Evolutionary conservation across 1,140 invertebrate species (phyloP).

Genomic region (Anthonomus grandis): DNA sequence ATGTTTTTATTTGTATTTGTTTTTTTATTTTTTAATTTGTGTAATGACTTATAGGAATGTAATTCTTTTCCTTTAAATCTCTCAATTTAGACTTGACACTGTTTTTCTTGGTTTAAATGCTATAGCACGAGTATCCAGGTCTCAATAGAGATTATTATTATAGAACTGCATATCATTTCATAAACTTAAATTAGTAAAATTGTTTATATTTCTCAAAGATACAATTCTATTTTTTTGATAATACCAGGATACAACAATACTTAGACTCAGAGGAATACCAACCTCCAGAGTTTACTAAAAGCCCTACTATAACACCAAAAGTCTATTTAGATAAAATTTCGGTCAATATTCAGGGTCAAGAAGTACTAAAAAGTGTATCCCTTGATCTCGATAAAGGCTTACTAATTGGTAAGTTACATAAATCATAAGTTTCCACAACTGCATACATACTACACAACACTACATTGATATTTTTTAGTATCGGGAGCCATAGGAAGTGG

Average conservation of each 20-base stretch:
- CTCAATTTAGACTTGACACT: too few species aligned
- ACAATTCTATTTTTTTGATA: neutral
- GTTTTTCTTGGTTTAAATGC: too few species aligned
- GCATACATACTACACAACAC: too few species aligned
- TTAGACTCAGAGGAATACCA: conserved; percentile 26
- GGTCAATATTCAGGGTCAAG: conserved; percentile 34
- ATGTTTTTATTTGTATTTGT: too few species aligned
- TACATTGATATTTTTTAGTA: conserved; percentile 3
- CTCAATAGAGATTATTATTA: too few species aligned
- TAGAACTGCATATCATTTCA: too few species aligned
- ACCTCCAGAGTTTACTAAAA: conserved; percentile 4
- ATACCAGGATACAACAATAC: conserved; percentile 25
- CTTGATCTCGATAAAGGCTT: conserved; percentile 20
- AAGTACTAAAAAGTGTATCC: conserved; percentile 51
- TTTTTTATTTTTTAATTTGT: too few species aligned
- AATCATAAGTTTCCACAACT: neutral
- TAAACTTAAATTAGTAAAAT: too few species aligned
- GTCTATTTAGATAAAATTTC: conserved; percentile 28
- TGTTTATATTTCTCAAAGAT: too few species aligned
- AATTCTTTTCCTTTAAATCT: too few species aligned
- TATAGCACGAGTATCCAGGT: too few species aligned
- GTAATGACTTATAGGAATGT: too few species aligned
- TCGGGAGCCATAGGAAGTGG: conserved; percentile 21
- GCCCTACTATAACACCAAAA: conserved; percentile 23
- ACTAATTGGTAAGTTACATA: conserved; percentile 43